A percentile compares a stretch with the other conserved stretches of the same genome.
Evolutionary conservation across 1,140 invertebrate genomes (phyloP).

Genomic region (Diploscapter pachys): DNA sequence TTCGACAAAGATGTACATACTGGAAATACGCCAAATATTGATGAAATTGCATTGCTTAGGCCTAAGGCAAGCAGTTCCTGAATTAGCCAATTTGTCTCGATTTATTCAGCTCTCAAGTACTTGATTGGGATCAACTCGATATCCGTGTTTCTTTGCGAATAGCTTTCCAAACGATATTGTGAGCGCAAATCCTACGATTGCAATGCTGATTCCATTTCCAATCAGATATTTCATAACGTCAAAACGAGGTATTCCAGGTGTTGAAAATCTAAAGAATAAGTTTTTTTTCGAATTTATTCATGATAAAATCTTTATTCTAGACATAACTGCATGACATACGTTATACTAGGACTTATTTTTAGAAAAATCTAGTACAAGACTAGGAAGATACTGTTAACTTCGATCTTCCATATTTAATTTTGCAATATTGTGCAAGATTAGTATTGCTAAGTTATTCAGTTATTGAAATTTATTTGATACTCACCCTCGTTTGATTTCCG

Average conservation of each 20-base stretch:
- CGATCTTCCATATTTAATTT: too few relatives aligned
- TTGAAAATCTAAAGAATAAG: conserved; percentile 10
- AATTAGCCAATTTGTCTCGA: neutral
- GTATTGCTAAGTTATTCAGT: too few relatives aligned
- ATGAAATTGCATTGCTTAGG: conserved; percentile 61
- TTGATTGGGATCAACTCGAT: conserved; percentile 65
- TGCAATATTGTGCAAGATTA: too few relatives aligned
- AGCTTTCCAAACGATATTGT: conserved; percentile 66
- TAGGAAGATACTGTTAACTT: too few relatives aligned
- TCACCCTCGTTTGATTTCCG: too few relatives aligned
- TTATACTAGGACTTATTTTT: too few relatives aligned
- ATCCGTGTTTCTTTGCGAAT: conserved; percentile 64
- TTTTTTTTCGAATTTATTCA: too few relatives aligned
- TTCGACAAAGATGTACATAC: conserved; percentile 53
- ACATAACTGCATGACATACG: too few relatives aligned
- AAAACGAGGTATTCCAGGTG: conserved; percentile 2
- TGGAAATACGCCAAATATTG: conserved; percentile 64
- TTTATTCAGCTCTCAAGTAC: conserved; percentile 36
- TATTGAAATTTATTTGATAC: too few relatives aligned
- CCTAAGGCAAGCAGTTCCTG: conserved; percentile 66
- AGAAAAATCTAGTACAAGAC: too few relatives aligned
- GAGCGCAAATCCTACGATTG: conserved; percentile 65
- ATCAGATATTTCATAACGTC: conserved; percentile 40
- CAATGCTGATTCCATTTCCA: conserved; percentile 60
- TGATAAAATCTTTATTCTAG: too few relatives aligned